phyloP scores from a whole-genome alignment of 2,888 invertebrate genomes.

The Laspeyria flexula region DNA sequence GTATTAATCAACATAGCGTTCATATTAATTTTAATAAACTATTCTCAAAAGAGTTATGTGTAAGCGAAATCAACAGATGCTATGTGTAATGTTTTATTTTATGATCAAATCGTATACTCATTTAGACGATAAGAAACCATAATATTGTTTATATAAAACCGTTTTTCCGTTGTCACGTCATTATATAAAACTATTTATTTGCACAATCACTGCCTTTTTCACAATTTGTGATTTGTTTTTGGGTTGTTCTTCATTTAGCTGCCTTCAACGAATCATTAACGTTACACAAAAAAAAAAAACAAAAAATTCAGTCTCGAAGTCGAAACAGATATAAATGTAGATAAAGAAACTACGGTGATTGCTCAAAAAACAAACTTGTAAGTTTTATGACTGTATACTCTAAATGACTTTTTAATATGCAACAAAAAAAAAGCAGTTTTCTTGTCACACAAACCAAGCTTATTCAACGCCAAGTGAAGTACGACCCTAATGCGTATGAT shows the following conservation, averaged over 20 bases:
- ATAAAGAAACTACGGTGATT: too few relatives aligned
- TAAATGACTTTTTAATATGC: too few relatives aligned
- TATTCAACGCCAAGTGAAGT: too few relatives aligned
- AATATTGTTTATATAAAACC: conserved; percentile 17
- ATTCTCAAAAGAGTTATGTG: conserved; percentile 44
- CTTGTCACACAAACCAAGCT: too few relatives aligned
- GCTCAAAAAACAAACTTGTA: too few relatives aligned
- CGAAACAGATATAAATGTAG: too few relatives aligned
- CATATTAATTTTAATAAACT: conserved; percentile 27
- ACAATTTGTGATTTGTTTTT: background rate
- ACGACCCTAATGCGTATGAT: background rate
- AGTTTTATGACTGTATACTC: too few relatives aligned
- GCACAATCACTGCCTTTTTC: conserved; percentile 36
- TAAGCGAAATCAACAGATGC: conserved; percentile 35
- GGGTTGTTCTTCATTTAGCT: background rate
- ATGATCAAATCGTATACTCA: conserved; percentile 82
- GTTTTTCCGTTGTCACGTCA: conserved; percentile 12
- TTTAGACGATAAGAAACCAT: conserved; percentile 58
- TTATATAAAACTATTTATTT: conserved; percentile 33
- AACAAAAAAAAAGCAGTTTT: too few relatives aligned
- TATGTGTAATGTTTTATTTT: conserved; percentile 53
- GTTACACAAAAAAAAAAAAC: too few relatives aligned
- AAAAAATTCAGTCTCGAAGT: too few relatives aligned
- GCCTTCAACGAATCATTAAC: background rate
- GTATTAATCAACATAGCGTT: conserved; percentile 50